A percentile compares a stretch with the other conserved stretches of the same genome.
phyloP scores from a whole-genome alignment of 64 coral and sea anemone species.

The Orbicella faveolata region DNA sequence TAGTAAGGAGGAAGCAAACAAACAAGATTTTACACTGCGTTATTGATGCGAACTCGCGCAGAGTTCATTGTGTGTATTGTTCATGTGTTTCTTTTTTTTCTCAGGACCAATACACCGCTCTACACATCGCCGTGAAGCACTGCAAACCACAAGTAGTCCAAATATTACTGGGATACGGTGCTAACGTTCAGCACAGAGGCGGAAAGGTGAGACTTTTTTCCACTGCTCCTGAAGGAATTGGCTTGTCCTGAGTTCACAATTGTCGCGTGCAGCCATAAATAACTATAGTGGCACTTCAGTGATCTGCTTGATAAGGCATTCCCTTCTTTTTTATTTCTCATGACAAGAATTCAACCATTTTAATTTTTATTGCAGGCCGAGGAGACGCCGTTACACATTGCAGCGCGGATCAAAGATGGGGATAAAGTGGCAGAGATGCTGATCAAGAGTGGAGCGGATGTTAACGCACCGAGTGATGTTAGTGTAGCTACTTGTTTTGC shows the following conservation, averaged over 20 bases:
- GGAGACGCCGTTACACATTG: constrained; percentile 78
- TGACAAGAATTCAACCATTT: not conserved
- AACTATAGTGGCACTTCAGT: too few species aligned
- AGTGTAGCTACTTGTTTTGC: not conserved
- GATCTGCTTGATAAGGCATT: too few species aligned
- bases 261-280: too few species aligned
- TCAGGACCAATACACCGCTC: constrained; percentile 92
- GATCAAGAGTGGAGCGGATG: constrained; percentile 87
- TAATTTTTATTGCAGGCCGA: constrained; percentile 27
- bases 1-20: too few species aligned
- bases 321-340: too few species aligned
- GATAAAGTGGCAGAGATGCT: constrained; percentile 83
- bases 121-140: constrained; percentile 89
- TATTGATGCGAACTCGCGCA: too few species aligned
- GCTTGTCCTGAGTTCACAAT: too few species aligned
- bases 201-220: constrained; percentile 69
- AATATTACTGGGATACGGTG: constrained; percentile 86
- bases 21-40: too few species aligned
- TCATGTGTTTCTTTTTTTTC: too few species aligned
- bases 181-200: constrained; percentile 93
- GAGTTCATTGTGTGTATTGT: not conserved
- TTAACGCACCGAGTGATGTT: constrained; percentile 81
- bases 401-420: constrained; percentile 74
- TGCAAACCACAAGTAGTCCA: constrained; percentile 96
- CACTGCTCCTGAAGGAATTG: not conserved